phyloP scores from a whole-genome alignment of 2,888 invertebrate species.

The Teleiodes luculella region DNA sequence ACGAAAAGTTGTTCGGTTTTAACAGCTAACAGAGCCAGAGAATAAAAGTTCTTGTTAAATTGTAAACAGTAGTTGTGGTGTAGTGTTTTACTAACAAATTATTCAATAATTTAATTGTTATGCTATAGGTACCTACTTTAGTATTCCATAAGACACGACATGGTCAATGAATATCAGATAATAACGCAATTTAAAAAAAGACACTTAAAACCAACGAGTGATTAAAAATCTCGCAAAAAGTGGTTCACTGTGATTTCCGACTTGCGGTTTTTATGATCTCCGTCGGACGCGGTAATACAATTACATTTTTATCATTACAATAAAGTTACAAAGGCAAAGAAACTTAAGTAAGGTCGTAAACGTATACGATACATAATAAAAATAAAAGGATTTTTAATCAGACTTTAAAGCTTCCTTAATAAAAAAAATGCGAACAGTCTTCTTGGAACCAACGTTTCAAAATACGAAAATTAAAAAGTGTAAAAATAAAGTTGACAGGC shows the following conservation, averaged over 20 bases:
- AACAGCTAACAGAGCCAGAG: too few relatives aligned
- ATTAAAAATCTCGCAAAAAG: not conserved
- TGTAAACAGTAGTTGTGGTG: too few relatives aligned
- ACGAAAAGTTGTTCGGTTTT: too few relatives aligned
- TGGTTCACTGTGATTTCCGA: not conserved
- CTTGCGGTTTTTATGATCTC: not conserved
- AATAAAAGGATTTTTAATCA: not conserved
- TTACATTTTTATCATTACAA: not conserved
- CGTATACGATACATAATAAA: not conserved
- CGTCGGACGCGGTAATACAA: not conserved
- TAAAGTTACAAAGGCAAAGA: not conserved
- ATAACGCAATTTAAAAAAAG: too few relatives aligned
- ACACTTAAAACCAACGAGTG: not conserved
- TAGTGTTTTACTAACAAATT: too few relatives aligned
- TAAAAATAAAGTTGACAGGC: conserved; percentile 2
- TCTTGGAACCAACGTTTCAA: conserved; percentile 38
- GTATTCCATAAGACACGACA: too few relatives aligned
- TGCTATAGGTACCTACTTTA: too few relatives aligned
- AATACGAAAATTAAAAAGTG: conserved; percentile 44
- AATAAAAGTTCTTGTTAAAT: too few relatives aligned
- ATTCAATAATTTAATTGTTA: too few relatives aligned
- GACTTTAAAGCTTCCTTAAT: not conserved
- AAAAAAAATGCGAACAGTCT: conserved; percentile 19
- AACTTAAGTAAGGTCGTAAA: not conserved
- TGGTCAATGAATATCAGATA: too few relatives aligned